Percentiles rank a stretch among this genome's conserved stretches.
Conservation (phyloP, 1,140 invertebrate species). For the Brachionus manjavacas region DNA sequence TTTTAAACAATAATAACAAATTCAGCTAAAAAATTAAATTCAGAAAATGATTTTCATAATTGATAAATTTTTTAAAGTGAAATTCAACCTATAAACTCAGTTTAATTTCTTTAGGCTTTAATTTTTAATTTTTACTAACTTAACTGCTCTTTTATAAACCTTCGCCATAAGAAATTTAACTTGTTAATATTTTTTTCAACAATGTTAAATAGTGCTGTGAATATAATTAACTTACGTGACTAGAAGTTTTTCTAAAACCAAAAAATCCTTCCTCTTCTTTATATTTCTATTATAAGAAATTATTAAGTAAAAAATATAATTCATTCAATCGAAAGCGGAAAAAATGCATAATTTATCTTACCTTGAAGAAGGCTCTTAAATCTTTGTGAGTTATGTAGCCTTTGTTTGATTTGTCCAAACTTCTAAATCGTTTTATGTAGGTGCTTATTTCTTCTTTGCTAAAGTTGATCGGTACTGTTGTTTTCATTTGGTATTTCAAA, state of each 20-base stretch:
- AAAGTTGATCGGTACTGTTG: slow-evolving; percentile 37
- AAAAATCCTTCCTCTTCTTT: slow-evolving; percentile 14
- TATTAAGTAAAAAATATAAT: background rate
- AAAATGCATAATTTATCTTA: background rate
- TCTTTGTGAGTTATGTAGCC: slow-evolving; percentile 41
- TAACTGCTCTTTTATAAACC: background rate
- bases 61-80: no score
- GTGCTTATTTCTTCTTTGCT: slow-evolving; percentile 41
- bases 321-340: background rate
- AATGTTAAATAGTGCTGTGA: background rate
- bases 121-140: no score
- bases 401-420: slow-evolving; percentile 10
- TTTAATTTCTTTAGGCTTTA: background rate
- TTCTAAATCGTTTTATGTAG: slow-evolving; percentile 41
- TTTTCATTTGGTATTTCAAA: slow-evolving; percentile 41
- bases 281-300: background rate
- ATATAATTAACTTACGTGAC: background rate
- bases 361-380: slow-evolving; percentile 37
- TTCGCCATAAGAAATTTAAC: background rate
- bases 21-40: no score
- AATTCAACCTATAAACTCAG: no score
- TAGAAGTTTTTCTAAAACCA: background rate
- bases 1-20: no score
- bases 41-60: no score
- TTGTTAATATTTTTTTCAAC: background rate